These are phyloP conservation scores for Protonibea diacanthus DNA, from an alignment of 2,797 vertebrate species.

Conservation along the genomic window DNA sequence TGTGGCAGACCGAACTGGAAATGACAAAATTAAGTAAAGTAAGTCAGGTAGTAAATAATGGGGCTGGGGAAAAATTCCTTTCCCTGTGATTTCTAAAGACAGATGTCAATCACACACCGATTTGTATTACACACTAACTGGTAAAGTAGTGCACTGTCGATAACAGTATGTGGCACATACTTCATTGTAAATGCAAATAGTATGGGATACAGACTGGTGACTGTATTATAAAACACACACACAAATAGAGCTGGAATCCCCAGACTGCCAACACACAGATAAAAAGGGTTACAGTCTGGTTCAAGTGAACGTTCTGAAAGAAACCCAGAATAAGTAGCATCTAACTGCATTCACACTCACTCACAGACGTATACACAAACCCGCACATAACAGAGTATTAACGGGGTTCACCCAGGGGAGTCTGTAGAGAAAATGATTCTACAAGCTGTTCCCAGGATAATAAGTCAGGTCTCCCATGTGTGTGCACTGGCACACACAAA, in stretches of 20 bases:
- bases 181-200: background rate
- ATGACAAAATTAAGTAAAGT: too few relatives aligned
- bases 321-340: conserved; percentile 26
- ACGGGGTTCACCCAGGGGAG: conserved; percentile 64
- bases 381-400: conserved; percentile 48
- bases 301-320: conserved; percentile 40
- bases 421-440: conserved; percentile 59
- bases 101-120: too few relatives aligned
- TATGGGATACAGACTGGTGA: background rate
- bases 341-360: conserved; percentile 38
- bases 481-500: conserved; percentile 37
- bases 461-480: conserved; percentile 50
- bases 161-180: background rate
- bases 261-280: conserved; percentile 24
- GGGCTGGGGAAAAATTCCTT: too few relatives aligned
- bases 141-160: background rate
- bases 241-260: conserved; percentile 26
- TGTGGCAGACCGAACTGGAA: too few relatives aligned
- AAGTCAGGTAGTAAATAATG: too few relatives aligned
- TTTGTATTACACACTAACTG: background rate
- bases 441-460: conserved; percentile 62
- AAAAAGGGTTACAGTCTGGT: conserved; percentile 39
- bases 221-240: background rate
- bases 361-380: conserved; percentile 37
- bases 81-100: too few relatives aligned